A percentile compares a stretch with the other conserved stretches of the same genome.
Evolutionary conservation across 2,888 invertebrate species (phyloP).

Genomic region (Hedychridium roseum): DNA sequence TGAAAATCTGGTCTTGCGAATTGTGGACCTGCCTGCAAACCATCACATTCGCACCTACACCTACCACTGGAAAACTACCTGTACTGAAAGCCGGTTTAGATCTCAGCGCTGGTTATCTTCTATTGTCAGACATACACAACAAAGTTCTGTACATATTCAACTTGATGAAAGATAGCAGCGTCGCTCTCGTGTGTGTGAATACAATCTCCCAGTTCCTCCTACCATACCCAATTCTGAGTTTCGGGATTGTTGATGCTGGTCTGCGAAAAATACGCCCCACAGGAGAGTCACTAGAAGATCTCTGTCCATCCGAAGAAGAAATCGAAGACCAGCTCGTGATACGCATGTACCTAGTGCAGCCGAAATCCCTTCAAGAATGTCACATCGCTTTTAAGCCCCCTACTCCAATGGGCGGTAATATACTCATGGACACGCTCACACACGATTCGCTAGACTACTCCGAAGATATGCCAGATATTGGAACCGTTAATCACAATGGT

Average conservation of each 20-base stretch:
- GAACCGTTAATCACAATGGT: constrained; percentile 53
- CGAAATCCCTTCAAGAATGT: constrained; percentile 88
- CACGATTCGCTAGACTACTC: constrained; percentile 55
- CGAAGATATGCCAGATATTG: constrained; percentile 50
- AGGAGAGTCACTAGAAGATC: constrained; percentile 66
- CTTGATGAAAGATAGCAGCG: constrained; percentile 70
- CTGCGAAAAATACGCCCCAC: constrained; percentile 55
- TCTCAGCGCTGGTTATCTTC: constrained; percentile 82
- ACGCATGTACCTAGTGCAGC: constrained; percentile 82
- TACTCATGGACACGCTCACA: constrained; percentile 51
- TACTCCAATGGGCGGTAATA: constrained; percentile 39
- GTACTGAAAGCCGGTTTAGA: constrained; percentile 84
- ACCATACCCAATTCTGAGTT: constrained; percentile 87
- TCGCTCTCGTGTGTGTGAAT: constrained; percentile 73
- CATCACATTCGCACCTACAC: constrained; percentile 72
- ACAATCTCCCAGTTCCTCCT: constrained; percentile 87
- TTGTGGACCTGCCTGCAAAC: constrained; percentile 95
- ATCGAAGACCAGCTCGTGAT: constrained; percentile 66
- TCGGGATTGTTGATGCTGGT: constrained; percentile 85
- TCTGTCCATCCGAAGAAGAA: constrained; percentile 67
- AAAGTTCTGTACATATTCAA: constrained; percentile 86
- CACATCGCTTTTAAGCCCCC: constrained; percentile 71
- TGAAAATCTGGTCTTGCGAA: constrained; percentile 95
- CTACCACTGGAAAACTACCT: constrained; percentile 59
- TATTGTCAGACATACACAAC: constrained; percentile 87